These are phyloP conservation scores for Micromys minutus DNA, from an alignment of 2,113 vertebrate genomes.

Conservation along the genomic window DNA sequence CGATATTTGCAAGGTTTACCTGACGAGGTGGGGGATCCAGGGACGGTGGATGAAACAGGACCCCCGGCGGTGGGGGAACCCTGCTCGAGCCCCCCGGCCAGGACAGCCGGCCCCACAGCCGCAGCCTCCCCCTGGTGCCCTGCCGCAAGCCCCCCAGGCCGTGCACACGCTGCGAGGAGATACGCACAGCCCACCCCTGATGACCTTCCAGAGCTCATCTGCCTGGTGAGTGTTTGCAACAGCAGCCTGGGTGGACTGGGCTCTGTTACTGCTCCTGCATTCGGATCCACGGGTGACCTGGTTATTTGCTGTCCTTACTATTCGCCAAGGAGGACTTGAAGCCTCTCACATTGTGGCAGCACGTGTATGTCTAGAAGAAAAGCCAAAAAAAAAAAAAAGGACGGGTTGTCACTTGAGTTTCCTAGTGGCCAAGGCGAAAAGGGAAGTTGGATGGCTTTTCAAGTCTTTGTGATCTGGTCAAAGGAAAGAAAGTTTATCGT, in stretches of 20 bases:
- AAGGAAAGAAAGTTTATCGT: not conserved
- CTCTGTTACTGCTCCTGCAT: fast-evolving
- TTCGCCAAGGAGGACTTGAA: not conserved
- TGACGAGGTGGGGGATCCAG: conserved; percentile 96
- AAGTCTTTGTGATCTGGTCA: not conserved
- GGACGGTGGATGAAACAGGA: conserved; percentile 95
- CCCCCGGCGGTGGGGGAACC: conserved; percentile 90
- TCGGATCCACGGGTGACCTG: fast-evolving
- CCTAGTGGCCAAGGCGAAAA: conserved; percentile 43
- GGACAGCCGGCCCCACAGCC: conserved; percentile 82
- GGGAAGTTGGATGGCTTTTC: not conserved
- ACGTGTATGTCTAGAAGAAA: fast-evolving
- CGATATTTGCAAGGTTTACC: conserved; percentile 94
- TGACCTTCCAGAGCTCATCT: conserved; percentile 93
- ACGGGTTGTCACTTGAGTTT: not conserved
- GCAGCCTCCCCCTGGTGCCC: conserved; percentile 81
- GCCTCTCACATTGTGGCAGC: fast-evolving
- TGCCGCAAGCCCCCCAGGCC: conserved; percentile 86
- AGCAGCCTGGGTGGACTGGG: fast-evolving
- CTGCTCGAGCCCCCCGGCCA: conserved; percentile 87
- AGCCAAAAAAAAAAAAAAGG: fast-evolving
- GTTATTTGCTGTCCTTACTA: not conserved
- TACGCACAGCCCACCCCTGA: conserved; percentile 89
- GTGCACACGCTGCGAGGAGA: conserved; percentile 91
- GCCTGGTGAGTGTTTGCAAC: conserved; percentile 90